Evolutionary conservation across 2,888 invertebrate species (phyloP).

Genomic region (Priocnemis perturbator): DNA sequence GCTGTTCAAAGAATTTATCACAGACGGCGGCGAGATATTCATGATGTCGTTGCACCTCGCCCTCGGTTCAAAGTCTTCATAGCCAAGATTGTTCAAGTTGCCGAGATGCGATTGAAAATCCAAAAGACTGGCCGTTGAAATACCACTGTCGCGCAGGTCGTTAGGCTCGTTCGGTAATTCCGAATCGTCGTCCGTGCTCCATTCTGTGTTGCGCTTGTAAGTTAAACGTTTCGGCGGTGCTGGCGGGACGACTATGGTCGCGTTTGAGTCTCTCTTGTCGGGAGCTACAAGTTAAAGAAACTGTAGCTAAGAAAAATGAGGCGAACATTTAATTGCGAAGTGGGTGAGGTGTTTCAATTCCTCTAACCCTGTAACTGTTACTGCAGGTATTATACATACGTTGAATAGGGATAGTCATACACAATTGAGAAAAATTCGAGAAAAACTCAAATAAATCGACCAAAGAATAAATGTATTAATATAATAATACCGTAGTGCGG

Average conservation of each 20-base stretch:
- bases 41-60: slow-evolving; percentile 72
- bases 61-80: slow-evolving; percentile 75
- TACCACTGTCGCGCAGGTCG: slow-evolving; percentile 78
- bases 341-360: no score
- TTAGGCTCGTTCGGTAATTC: slow-evolving; percentile 68
- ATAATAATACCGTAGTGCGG: background rate
- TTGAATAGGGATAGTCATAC: no score
- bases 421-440: no score
- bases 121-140: slow-evolving; percentile 73
- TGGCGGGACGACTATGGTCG: slow-evolving; percentile 74
- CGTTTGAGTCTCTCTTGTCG: slow-evolving; percentile 77
- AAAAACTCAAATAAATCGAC: no score
- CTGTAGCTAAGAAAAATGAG: no score
- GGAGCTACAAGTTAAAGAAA: slow-evolving; percentile 72
- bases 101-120: slow-evolving; percentile 72
- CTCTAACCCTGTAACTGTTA: no score
- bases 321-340: no score
- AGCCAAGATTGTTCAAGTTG: slow-evolving; percentile 73
- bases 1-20: slow-evolving; percentile 67
- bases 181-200: slow-evolving; percentile 68
- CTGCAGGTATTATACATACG: no score
- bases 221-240: slow-evolving; percentile 69
- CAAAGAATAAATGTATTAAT: no score
- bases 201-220: slow-evolving; percentile 70
- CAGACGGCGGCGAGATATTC: slow-evolving; percentile 73